Percentiles rank a stretch among this genome's conserved stretches.
Evolutionary conservation across 2,888 invertebrate genomes (phyloP).

Genomic region (Teleogryllus oceanicus): DNA sequence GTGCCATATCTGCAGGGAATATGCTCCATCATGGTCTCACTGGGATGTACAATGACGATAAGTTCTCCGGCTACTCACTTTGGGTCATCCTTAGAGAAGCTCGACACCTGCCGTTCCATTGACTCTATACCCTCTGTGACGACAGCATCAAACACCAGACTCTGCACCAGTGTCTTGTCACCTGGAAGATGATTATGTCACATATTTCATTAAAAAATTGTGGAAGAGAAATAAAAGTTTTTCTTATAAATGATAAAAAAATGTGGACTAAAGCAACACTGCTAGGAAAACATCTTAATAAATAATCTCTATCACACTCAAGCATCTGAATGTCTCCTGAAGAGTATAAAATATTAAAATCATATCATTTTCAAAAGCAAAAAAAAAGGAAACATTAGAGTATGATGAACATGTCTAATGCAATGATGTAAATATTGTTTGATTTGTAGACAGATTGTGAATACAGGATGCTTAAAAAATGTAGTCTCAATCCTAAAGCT

Average conservation of each 20-base stretch:
- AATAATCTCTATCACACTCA: neutral
- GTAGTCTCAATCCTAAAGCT: too few species aligned
- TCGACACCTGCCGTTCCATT: constrained; percentile 55
- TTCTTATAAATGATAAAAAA: neutral
- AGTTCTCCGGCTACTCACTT: constrained; percentile 30
- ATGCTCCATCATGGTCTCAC: too few species aligned
- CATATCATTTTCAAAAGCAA: too few species aligned
- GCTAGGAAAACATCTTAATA: neutral
- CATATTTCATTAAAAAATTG: neutral
- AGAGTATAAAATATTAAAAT: too few species aligned
- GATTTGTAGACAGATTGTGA: too few species aligned
- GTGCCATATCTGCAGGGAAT: neutral
- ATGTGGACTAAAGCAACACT: neutral
- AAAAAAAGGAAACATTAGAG: too few species aligned
- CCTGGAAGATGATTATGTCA: constrained; percentile 56
- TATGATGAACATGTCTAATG: too few species aligned
- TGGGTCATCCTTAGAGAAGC: constrained; percentile 34
- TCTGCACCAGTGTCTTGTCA: constrained; percentile 86
- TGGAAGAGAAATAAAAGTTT: neutral
- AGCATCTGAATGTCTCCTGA: neutral
- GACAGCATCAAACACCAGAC: constrained; percentile 84
- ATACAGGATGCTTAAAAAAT: too few species aligned
- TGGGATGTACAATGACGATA: too few species aligned
- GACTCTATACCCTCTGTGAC: constrained; percentile 74
- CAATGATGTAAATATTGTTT: too few species aligned